Percentiles rank a stretch among this genome's conserved stretches.
Conservation (phyloP, 2,797 vertebrate genomes). For the Argya squamiceps region DNA sequence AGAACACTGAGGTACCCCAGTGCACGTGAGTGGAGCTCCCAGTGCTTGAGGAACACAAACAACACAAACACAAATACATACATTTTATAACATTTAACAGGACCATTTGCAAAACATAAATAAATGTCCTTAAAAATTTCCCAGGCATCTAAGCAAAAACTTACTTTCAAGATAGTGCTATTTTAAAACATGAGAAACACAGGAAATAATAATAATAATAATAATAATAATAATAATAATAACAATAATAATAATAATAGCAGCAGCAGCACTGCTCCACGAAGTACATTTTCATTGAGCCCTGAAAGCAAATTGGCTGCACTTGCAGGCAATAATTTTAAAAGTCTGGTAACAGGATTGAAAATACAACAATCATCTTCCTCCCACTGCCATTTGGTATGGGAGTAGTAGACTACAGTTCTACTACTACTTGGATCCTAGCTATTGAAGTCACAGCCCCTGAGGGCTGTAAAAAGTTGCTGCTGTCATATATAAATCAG, state of each 20-base stretch:
- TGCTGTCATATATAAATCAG: constrained; percentile 47
- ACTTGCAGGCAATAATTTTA: not conserved
- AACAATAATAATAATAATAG: not conserved
- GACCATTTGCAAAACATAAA: not conserved
- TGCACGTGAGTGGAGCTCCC: not conserved
- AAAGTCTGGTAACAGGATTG: not conserved
- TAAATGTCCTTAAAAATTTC: not conserved
- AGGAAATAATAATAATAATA: not conserved
- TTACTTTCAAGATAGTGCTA: not conserved
- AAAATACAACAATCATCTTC: not conserved
- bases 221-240: not conserved
- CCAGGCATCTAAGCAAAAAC: not conserved
- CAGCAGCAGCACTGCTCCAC: not conserved
- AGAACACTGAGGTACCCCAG: rapidly evolving
- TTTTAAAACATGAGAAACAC: not conserved
- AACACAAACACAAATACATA: not conserved
- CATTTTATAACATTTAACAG: not conserved
- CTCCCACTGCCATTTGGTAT: constrained; percentile 26
- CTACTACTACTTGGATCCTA: not conserved
- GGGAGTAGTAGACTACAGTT: not conserved
- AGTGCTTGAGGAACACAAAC: not conserved
- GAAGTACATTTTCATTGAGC: not conserved
- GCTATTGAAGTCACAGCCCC: constrained; percentile 35
- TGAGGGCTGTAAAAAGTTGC: constrained; percentile 24
- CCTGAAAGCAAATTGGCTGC: not conserved